A percentile compares a stretch with the other conserved stretches of the same genome.
Conservation (phyloP, 2,888 invertebrate species). For the Beris chalybata region DNA sequence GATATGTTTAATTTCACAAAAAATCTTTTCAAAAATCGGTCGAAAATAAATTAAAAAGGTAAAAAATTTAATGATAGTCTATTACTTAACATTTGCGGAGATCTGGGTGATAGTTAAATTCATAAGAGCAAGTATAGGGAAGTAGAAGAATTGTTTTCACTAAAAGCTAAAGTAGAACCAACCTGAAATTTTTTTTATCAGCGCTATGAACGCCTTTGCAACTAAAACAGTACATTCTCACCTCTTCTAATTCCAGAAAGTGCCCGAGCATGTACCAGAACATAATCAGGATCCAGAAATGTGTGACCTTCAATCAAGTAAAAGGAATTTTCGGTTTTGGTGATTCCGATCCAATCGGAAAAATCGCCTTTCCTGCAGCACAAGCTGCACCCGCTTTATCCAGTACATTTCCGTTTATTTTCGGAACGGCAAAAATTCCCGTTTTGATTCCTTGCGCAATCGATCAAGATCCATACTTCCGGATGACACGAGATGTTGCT, state of each 20-base stretch:
- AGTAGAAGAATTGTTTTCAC: too few relatives aligned
- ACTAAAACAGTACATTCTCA: neutral
- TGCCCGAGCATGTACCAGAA: constrained; percentile 92
- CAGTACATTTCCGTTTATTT: constrained; percentile 88
- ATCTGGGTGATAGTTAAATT: too few relatives aligned
- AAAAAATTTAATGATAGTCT: too few relatives aligned
- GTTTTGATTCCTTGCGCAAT: constrained; percentile 96
- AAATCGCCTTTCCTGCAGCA: constrained; percentile 94
- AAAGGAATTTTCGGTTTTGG: constrained; percentile 98
- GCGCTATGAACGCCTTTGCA: too few relatives aligned
- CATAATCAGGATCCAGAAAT: constrained; percentile 88
- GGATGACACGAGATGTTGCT: constrained; percentile 98
- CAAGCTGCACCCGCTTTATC: constrained; percentile 95
- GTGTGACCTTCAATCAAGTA: constrained; percentile 96
- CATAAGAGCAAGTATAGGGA: too few relatives aligned
- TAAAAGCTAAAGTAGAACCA: too few relatives aligned
- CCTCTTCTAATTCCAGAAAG: constrained; percentile 62
- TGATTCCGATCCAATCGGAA: constrained; percentile 94
- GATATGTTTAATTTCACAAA: too few relatives aligned
- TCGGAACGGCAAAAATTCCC: constrained; percentile 68
- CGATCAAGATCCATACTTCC: constrained; percentile 99
- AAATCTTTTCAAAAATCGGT: too few relatives aligned
- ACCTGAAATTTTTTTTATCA: too few relatives aligned
- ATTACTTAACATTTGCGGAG: too few relatives aligned
- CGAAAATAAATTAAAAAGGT: too few relatives aligned